These are phyloP conservation scores for Rhopalosiphum maidis DNA, from an alignment of 1,140 invertebrate species.

Conservation along the genomic window DNA sequence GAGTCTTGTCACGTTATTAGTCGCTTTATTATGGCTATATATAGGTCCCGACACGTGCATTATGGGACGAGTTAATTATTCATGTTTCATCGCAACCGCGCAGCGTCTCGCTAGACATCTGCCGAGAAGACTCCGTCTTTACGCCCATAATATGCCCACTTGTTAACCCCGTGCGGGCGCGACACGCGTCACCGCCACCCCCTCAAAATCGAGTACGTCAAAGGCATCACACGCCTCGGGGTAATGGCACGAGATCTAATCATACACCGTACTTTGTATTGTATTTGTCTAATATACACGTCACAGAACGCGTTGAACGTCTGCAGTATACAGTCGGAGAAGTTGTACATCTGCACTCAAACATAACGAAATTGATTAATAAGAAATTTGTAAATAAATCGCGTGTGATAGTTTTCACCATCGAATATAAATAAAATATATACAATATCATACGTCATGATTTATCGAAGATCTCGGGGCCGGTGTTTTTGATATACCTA, in stretches of 20 bases:
- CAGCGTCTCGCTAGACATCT: not conserved
- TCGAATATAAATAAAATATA: not conserved
- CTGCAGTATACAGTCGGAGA: not conserved
- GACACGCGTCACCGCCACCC: not conserved
- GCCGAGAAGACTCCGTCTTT: not conserved
- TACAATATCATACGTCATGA: not conserved
- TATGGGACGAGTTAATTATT: not conserved
- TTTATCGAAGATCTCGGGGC: not conserved
- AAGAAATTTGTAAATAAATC: not conserved
- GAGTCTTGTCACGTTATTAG: not conserved
- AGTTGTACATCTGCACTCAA: not conserved
- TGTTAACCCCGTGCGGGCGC: not conserved
- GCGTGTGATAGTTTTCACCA: not conserved
- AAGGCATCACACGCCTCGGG: not conserved
- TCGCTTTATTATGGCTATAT: too few relatives aligned
- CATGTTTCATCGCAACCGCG: not conserved
- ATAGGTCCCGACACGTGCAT: not conserved
- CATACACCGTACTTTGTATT: not conserved
- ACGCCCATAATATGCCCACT: not conserved
- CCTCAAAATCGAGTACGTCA: not conserved
- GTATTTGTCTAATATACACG: not conserved
- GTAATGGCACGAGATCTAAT: not conserved
- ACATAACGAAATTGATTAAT: not conserved
- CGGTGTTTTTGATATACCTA: not conserved
- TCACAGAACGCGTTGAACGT: not conserved